Conservation (phyloP, 2,113 vertebrate species). For the Zosterops borbonicus region DNA sequence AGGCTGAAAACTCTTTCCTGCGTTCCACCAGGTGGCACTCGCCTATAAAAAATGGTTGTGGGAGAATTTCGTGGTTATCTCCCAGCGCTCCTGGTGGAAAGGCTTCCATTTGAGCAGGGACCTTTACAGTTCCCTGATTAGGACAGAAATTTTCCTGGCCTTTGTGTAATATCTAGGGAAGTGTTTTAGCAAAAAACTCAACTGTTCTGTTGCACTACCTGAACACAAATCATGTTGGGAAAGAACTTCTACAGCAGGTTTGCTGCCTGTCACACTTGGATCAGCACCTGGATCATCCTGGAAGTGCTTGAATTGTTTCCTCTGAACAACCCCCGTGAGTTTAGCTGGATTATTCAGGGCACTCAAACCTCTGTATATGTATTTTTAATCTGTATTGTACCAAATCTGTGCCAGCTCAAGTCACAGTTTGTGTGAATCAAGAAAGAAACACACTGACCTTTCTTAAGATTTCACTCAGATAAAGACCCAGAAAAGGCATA, state of each 20-base stretch:
- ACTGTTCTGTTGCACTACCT: rapidly evolving
- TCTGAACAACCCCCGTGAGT: background rate
- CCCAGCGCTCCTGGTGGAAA: background rate
- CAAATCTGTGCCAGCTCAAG: background rate
- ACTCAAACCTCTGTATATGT: rapidly evolving
- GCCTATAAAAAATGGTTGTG: background rate
- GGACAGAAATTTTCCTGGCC: background rate
- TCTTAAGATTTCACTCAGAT: background rate
- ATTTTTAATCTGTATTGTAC: rapidly evolving
- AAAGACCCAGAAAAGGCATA: background rate
- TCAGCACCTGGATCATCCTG: background rate
- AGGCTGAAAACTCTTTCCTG: background rate
- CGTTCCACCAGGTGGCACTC: constrained; percentile 68
- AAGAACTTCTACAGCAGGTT: background rate
- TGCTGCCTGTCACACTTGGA: background rate
- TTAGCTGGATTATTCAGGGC: background rate
- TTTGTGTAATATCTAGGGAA: background rate
- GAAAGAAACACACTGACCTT: background rate
- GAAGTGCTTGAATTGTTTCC: background rate
- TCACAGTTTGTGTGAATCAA: background rate
- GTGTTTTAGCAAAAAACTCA: background rate
- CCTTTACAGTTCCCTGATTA: background rate
- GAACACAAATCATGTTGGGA: rapidly evolving
- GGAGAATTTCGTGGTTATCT: background rate
- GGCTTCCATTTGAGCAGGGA: background rate